Base-by-base conservation (phyloP, 2,888 invertebrate species). In the Himalopsyche tibetana region DNA sequence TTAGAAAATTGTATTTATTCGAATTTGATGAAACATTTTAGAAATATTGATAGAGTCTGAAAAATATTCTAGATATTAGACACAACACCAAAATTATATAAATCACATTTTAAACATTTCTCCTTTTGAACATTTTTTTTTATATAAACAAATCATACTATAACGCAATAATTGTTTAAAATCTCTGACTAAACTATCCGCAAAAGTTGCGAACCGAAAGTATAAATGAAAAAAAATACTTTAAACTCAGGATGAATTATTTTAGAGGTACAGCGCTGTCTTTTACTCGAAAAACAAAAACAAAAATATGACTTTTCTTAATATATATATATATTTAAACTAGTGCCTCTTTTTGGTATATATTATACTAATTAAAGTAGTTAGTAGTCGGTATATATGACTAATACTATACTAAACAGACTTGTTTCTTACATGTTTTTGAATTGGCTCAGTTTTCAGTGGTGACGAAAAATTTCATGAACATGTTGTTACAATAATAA, bases 141-240 rank as follows among this genome's bases (percentile, higher is more conserved):
- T 15, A 15, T 28, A 28, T 28, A 28, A 0, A 51, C 51, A 51
- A 63, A 63, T 63, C 28, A 19, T 19, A 63, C 6, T 19, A 19
- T 4, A 63, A 63, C 63, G 63, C 63, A 63, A 63, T 63, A 63
- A 4, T 63, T 28, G 19, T 19, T 19, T 63, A 63, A 51, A 51
- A 51, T 51, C 51, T 63, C 19, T 28, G 2, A 63, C 6, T 6
- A 63, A 63, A 63, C 19, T 63, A 63, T 19, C 63, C 63, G 63
- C 63, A 63, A 63, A 63, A 63, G 63, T 63, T 63, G 63, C 63
- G 63, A 63, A 63, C 28, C 63, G 63, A 63, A n/a, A 63, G 19
- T 63, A 63, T 63, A 28, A 63, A 56, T 56, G 4, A 6, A n/a
- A 56, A n/a, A 56, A 19, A 63, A 5, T 6, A 19, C 19, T 19